Evolutionary conservation across 1,140 invertebrate genomes (phyloP).

Genomic region (Tetramorium simillimum): DNA sequence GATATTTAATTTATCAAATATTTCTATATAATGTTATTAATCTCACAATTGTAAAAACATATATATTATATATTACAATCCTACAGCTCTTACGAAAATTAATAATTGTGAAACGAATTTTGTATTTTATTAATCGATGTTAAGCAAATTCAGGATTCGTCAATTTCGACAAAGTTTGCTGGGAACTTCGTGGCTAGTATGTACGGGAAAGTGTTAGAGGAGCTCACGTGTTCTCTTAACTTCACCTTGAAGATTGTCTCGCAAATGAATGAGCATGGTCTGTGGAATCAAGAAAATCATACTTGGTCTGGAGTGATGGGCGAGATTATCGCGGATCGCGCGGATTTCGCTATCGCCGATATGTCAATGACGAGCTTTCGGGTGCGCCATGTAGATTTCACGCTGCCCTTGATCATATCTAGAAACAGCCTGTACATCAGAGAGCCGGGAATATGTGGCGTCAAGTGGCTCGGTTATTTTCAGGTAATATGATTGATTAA

Average conservation of each 20-base stretch:
- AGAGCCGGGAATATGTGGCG: conserved; percentile 45
- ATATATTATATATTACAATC: background rate
- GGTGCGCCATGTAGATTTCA: conserved; percentile 72
- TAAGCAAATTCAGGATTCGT: conserved; percentile 2
- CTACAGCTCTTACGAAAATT: background rate
- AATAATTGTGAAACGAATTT: background rate
- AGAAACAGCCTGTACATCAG: conserved; percentile 63
- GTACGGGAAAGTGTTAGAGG: background rate
- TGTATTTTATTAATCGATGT: background rate
- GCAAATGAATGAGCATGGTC: background rate
- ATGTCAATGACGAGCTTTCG: conserved; percentile 72
- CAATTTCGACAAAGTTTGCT: background rate
- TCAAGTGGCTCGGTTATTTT: conserved; percentile 75
- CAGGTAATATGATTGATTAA: conserved; percentile 60
- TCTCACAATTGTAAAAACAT: background rate
- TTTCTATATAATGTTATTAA: conserved; percentile 5
- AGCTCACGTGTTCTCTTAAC: conserved; percentile 45
- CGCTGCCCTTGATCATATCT: conserved; percentile 67
- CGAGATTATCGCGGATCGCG: conserved; percentile 11
- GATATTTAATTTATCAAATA: background rate
- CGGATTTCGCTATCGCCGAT: conserved; percentile 54
- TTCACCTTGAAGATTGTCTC: conserved; percentile 43
- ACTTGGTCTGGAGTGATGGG: conserved; percentile 60
- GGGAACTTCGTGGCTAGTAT: background rate
- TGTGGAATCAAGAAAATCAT: background rate